Conservation (phyloP, 2,113 vertebrate species). For the Petrocephalus microphthalmus region DNA sequence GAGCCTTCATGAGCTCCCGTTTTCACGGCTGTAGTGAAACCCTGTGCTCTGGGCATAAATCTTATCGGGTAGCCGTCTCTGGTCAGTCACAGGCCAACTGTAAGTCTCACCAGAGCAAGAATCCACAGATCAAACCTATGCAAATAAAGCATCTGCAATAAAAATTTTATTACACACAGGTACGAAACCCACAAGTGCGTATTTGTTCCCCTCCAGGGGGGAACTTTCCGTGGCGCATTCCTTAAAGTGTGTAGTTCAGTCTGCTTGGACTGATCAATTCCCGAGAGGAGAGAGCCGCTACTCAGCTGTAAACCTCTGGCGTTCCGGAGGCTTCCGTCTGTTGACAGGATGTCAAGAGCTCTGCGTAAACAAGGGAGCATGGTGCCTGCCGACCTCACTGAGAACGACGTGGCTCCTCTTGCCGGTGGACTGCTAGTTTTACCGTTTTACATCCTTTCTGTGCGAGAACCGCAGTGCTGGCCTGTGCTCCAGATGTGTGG, state of each 20-base stretch:
- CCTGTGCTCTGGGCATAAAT: not conserved
- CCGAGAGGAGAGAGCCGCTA: not conserved
- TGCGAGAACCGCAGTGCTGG: constrained; percentile 42
- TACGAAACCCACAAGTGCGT: not conserved
- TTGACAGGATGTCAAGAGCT: not conserved
- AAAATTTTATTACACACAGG: not conserved
- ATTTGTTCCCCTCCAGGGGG: not conserved
- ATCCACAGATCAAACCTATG: not conserved
- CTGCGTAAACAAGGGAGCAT: not conserved
- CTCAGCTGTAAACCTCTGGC: not conserved
- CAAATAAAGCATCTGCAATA: not conserved
- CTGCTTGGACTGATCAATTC: not conserved
- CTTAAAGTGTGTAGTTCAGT: not conserved
- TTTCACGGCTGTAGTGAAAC: not conserved
- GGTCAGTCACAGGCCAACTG: not conserved
- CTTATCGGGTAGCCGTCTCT: not conserved
- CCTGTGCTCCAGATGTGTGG: constrained; percentile 67
- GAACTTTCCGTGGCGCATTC: not conserved
- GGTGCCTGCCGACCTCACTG: not conserved
- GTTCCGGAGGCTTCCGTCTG: not conserved
- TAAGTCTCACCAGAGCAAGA: not conserved
- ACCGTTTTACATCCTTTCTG: constrained; percentile 34
- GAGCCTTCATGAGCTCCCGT: not conserved
- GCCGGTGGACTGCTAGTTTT: constrained; percentile 45
- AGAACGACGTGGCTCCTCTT: constrained; percentile 39